Base-by-base conservation (phyloP, 2,113 vertebrate species). In the Gopherus evgoodei region DNA sequence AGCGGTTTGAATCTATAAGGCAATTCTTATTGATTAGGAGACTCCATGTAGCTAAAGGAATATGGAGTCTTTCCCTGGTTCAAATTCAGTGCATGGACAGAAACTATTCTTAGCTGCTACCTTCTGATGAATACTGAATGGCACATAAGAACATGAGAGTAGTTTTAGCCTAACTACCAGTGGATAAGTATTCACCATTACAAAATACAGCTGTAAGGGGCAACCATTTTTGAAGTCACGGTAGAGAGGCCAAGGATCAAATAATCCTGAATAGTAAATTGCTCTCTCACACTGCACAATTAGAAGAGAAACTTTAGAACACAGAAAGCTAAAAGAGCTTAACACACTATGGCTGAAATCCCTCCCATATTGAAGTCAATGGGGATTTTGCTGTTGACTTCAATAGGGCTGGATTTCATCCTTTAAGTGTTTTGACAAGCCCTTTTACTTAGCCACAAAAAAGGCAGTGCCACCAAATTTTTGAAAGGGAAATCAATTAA, bases 21-120 rank as follows among this genome's bases (percentile, higher is more conserved):
- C 24, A 91, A 0, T 59, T 81, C 3, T 85, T 96, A 78, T 78
- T 9, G 3, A 65, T 83, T 38, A 62, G 17, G 31, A 21, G 13
- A 81, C 81, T 72, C 50, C 0, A 0, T 29, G 31, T 2, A 62
- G 17, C 0, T 83, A 93, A 84, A 29, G 0, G 8, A 31, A 79
- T 1, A 52, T 25, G 44, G 21, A 92, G 11, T 0, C 42, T 87
- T 90, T 16, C 6, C 13, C 12, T 79, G 8, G 42, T 35, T 93
- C 1, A 14, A 53, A 69, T 87, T 95, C 11, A 89, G 91, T 47
- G 1, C 12, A 7, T 3, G 25, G 6, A 54, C 27, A 94, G 11
- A 7, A 90, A 76, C 42, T 6, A 13, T 44, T 6, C 22, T 11
- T 44, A 12, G 72, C 38, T 44, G 21, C 57, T 31, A 75, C 1